Evolutionary conservation across 2,888 invertebrate genomes (phyloP), one percentile per base, ranked within the genome.

Genomic region (Merodon equestris): DNA sequence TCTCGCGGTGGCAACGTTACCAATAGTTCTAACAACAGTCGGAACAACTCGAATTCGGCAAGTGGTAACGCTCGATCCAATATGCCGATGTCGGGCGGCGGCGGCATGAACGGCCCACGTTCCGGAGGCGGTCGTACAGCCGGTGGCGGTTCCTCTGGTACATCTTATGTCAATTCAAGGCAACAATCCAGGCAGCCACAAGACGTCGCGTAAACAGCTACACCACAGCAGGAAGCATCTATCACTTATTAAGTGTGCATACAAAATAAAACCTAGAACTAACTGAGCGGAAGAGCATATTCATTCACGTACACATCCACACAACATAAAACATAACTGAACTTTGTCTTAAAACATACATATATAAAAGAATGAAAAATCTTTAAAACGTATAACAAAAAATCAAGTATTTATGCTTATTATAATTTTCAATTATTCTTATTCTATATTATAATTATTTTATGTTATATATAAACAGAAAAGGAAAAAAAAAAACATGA

Each of bases 131-230:
- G 60, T 45, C 81, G 81, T 38, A 51, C 71, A 53, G 40, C 76
- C 14, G 56, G 64, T 74, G 83, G 83, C 7, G 82, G 84, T n/a
- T 83, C 77, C 27, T 47, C 81, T 7, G 74, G 73, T 14, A 70
- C 83, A 14, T 73, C 87, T 53, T 87, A 88, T 64, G 85, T 87
- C 51, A 87, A 85, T 74, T 84, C 85, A 57, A 82, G 84, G 57
- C 84, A 83, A 79, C 17, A 85, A 82, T 77, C 84, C 1, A 64
- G 81, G 38, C 81, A 81, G 38, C 56, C 60, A 13, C 81, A 81
- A 42, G 81, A 81, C n/a, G 81, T 81, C 51, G 81, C 75, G 73
- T 81, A 81, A 81, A 45, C 50, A 18, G 12, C 10, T n/a, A n/a
- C 48, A 66, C 19, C 44, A 48, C 36, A 66, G 66, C 68, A 75